Percentiles rank a stretch among this genome's conserved stretches.
These are phyloP conservation scores for Montipora sp. DNA, from an alignment of 64 coral and sea anemone genomes.

Conservation along the genomic window DNA sequence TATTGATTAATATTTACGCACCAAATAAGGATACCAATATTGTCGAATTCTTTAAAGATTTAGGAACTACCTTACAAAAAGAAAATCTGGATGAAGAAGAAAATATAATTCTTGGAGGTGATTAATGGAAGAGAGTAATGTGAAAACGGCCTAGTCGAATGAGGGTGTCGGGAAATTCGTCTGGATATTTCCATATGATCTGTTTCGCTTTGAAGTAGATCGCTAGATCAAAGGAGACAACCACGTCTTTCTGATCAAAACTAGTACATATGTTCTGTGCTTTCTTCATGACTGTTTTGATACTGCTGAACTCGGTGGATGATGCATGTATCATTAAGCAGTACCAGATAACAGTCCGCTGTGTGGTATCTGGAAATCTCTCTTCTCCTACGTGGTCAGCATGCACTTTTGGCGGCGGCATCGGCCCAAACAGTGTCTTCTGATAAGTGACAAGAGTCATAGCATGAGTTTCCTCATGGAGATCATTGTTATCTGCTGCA, in stretches of 20 bases:
- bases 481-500: constrained; percentile 66
- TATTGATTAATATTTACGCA: too few species aligned
- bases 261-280: background rate
- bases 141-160: constrained; percentile 51
- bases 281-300: constrained; percentile 60
- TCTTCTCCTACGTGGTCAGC: background rate
- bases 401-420: background rate
- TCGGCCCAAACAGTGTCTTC: constrained; percentile 29
- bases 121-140: background rate
- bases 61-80: too few species aligned
- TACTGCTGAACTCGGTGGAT: constrained; percentile 37
- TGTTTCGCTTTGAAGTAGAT: constrained; percentile 57
- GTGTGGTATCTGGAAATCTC: background rate
- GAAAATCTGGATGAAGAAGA: too few species aligned
- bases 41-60: too few species aligned
- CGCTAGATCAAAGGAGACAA: constrained; percentile 46
- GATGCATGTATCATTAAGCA: constrained; percentile 52
- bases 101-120: too few species aligned
- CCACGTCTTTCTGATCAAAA: background rate
- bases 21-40: too few species aligned
- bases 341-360: constrained; percentile 16
- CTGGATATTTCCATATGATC: constrained; percentile 11
- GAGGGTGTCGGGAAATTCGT: constrained; percentile 36
- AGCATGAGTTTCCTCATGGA: constrained; percentile 58
- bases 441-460: constrained; percentile 59